A percentile compares a stretch with the other conserved stretches of the same genome.
Evolutionary conservation across 2,888 invertebrate species (phyloP).

Genomic region (Sminthurinus aureus): DNA sequence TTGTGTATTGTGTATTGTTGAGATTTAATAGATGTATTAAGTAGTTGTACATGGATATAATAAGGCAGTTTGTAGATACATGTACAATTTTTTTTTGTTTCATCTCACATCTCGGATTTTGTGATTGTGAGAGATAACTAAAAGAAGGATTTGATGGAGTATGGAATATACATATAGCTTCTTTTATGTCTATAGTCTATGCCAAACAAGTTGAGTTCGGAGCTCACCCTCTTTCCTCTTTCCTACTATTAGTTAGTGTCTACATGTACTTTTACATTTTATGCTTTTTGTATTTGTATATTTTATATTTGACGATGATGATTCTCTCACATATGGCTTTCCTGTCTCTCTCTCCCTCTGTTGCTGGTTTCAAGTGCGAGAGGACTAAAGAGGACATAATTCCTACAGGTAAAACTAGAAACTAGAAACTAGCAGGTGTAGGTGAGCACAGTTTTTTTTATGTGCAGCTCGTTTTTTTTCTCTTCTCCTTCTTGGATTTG

Average conservation of each 20-base stretch:
- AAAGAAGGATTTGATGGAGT: background rate
- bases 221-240: constrained; percentile 23
- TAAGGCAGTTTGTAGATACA: too few species aligned
- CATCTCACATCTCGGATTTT: background rate
- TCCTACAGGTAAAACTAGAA: background rate
- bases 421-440: background rate
- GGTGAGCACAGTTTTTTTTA: background rate
- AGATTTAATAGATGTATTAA: too few species aligned
- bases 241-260: background rate
- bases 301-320: background rate
- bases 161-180: too few species aligned
- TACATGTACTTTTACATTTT: too few species aligned
- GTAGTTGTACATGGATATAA: too few species aligned
- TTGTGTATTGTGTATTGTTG: too few species aligned
- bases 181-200: background rate
- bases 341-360: too few species aligned
- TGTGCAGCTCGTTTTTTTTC: background rate
- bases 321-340: constrained; percentile 30
- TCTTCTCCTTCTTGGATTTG: background rate
- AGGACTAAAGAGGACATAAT: constrained; percentile 1
- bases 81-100: background rate
- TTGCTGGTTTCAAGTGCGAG: background rate
- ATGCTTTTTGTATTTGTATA: too few species aligned
- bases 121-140: background rate
- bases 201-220: constrained; percentile 20